These are phyloP conservation scores for Rhamphomyia laevipes DNA, from an alignment of 2,888 invertebrate species.

Conservation along the genomic window DNA sequence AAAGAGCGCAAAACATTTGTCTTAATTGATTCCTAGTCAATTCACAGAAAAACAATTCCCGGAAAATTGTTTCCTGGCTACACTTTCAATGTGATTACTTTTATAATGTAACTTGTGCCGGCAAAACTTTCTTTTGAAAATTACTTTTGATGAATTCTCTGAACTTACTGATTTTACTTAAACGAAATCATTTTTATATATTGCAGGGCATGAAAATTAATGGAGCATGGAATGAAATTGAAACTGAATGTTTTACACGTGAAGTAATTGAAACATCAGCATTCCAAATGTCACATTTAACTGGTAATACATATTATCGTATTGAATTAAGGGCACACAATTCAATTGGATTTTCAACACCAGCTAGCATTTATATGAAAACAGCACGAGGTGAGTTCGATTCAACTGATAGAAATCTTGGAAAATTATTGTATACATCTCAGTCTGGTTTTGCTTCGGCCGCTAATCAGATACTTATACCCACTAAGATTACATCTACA, in stretches of 20 bases:
- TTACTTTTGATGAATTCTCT: too few species aligned
- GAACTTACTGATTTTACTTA: too few species aligned
- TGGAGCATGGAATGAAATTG: conserved; percentile 51
- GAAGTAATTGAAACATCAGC: conserved; percentile 52
- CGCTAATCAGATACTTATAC: conserved; percentile 19
- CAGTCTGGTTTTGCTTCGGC: conserved; percentile 34
- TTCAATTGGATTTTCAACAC: conserved; percentile 67
- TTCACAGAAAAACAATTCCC: too few species aligned
- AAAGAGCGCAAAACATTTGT: too few species aligned
- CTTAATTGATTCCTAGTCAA: too few species aligned
- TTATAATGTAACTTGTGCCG: too few species aligned
- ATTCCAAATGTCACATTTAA: conserved; percentile 55
- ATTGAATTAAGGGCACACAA: conserved; percentile 79
- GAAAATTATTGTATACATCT: conserved; percentile 35
- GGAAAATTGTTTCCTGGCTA: too few species aligned
- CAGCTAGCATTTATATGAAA: conserved; percentile 66
- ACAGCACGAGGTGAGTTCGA: conserved; percentile 77
- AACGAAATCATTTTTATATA: too few species aligned
- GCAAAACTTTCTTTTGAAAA: too few species aligned
- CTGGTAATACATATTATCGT: conserved; percentile 70
- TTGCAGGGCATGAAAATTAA: conserved; percentile 52
- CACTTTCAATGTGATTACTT: too few species aligned
- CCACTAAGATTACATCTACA: conserved; percentile 17
- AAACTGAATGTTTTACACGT: conserved; percentile 44
- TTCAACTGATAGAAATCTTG: conserved; percentile 36